Evolutionary conservation across 2,797 vertebrate genomes (phyloP), one percentile per base, ranked within the genome.

Genomic region (Dendrocincla tyrannina): DNA sequence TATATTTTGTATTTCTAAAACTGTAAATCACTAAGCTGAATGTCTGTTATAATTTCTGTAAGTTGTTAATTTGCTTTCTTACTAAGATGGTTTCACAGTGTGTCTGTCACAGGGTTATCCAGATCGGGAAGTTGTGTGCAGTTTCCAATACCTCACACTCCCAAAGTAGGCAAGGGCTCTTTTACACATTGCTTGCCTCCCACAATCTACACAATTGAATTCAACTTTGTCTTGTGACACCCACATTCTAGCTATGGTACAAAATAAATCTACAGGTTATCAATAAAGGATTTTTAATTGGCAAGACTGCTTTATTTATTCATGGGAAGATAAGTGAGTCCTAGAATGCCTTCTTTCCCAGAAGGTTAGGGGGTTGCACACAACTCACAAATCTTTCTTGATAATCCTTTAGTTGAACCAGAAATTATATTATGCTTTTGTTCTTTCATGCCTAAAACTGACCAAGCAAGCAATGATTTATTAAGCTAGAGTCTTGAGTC

Each of bases 361-460:
- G 91, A 96, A 96, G 91, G 89, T 93, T 94, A 95, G 56, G 32
- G 58, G 59, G 58, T 39, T 94, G 85, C 46, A 88, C 59, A 91
- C 86, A 96, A 95, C 82, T 93, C 94, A 88, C 95, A 97, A 95
- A 97, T 97, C 96, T 96, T 96, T 90, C 96, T 79, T 72, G 91
- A 94, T 96, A 96, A 96, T 95, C 84, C 91, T 92, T 92, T 91
- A 81, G 93, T 92, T 94, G 89, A 95, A 95, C 68, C 82, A 95
- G 93, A 96, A 97, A 96, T 94, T 93, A 91, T 95, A 94, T 91
- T 90, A 73, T 81, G 91, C 88, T 96, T 96, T 96, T 97, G 91
- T 96, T 96, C 97, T 93, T 94, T 96, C 92, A 88, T 93, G 95
- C 91, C 92, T 85, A 92, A 95, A 97, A 91, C 95, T 95, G 96